Conservation (phyloP, 1,140 invertebrate species). For the Lordiphosa collinella region DNA sequence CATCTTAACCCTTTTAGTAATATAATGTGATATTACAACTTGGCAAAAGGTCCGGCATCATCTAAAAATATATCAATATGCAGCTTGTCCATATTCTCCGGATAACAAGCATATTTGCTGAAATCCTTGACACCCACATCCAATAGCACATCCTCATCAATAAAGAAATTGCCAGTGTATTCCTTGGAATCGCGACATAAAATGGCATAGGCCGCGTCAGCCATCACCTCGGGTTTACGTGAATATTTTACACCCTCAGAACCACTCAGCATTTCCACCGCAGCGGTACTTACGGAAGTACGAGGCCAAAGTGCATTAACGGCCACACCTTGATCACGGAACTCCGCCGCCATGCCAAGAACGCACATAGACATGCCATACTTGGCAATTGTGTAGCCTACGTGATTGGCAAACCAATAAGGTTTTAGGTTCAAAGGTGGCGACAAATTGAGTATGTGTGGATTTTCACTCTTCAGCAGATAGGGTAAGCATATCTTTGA, state of each 20-base stretch:
- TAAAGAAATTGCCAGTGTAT: slow-evolving; percentile 93
- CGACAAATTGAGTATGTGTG: slow-evolving; percentile 98
- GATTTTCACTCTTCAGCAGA: slow-evolving; percentile 92
- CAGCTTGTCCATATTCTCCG: slow-evolving; percentile 85
- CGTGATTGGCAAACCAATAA: slow-evolving; percentile 94
- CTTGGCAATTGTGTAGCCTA: slow-evolving; percentile 98
- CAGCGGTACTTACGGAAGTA: slow-evolving; percentile 97
- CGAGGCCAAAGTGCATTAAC: slow-evolving; percentile 99
- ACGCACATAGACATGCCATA: slow-evolving; percentile 99
- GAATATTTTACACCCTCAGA: slow-evolving; percentile 88
- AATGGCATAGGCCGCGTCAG: slow-evolving; percentile 96
- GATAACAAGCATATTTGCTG: slow-evolving; percentile 90
- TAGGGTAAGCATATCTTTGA: slow-evolving; percentile 96
- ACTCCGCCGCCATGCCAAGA: slow-evolving; percentile 97
- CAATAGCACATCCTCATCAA: slow-evolving; percentile 95
- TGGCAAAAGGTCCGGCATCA: slow-evolving; percentile 41
- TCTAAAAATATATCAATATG: slow-evolving; percentile 96
- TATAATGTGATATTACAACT: slow-evolving; percentile 29
- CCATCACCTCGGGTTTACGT: slow-evolving; percentile 95
- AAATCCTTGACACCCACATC: slow-evolving; percentile 91
- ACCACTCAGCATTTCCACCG: slow-evolving; percentile 97
- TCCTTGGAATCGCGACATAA: slow-evolving; percentile 86
- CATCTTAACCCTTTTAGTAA: slow-evolving; percentile 5
- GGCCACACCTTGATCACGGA: slow-evolving; percentile 89
- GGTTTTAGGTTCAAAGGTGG: slow-evolving; percentile 95